Conservation (phyloP, 2,888 invertebrate genomes). For the Megastigmus dorsalis region DNA sequence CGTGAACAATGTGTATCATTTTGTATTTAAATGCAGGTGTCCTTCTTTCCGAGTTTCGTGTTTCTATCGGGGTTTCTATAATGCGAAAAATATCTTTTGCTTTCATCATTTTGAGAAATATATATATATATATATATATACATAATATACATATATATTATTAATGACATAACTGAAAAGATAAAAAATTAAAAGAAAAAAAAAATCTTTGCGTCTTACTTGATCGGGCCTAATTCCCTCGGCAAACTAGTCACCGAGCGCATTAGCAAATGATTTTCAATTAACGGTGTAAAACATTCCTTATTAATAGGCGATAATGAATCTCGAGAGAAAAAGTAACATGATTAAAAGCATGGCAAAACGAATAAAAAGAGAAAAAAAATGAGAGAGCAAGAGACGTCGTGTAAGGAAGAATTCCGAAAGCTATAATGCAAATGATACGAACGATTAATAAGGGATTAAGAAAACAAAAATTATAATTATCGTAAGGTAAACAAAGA, state of each 20-base stretch:
- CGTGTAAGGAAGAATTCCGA: not conserved
- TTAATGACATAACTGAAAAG: slow-evolving; percentile 12
- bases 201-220: slow-evolving; percentile 7
- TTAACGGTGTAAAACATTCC: slow-evolving; percentile 42
- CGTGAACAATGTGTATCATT: slow-evolving; percentile 16
- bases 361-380: not conserved
- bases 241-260: slow-evolving; percentile 31
- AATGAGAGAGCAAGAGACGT: not conserved
- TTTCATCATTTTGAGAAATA: slow-evolving; percentile 30
- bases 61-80: slow-evolving; percentile 35
- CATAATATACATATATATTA: slow-evolving; percentile 16
- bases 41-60: slow-evolving; percentile 37
- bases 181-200: slow-evolving; percentile 11
- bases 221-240: slow-evolving; percentile 49
- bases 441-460: slow-evolving; percentile 21
- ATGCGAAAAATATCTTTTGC: slow-evolving; percentile 10
- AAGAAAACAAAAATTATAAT: slow-evolving; percentile 40
- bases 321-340: not conserved
- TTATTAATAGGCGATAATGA: slow-evolving; percentile 27
- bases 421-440: slow-evolving; percentile 10
- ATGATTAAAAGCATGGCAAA: not conserved
- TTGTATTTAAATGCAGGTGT: slow-evolving; percentile 33
- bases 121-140: slow-evolving; percentile 8
- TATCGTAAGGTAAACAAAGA: slow-evolving; percentile 35
- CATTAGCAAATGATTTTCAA: slow-evolving; percentile 38